A percentile compares a stretch with the other conserved stretches of the same genome.
These are phyloP conservation scores for Oryzias woworae DNA, from an alignment of 2,113 vertebrate genomes.

Conservation along the genomic window DNA sequence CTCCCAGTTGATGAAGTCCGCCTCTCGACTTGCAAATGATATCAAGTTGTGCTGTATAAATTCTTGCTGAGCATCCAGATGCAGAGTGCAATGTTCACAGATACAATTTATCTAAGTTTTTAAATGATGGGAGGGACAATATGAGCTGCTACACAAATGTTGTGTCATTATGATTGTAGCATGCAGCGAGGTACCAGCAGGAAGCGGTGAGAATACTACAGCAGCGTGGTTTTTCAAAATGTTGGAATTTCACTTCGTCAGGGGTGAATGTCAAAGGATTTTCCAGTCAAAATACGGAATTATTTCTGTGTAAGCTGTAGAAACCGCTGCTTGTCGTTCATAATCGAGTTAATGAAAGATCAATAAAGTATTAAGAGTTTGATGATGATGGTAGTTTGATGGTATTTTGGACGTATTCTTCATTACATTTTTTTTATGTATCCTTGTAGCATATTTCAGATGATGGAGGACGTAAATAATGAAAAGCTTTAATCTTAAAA, in stretches of 20 bases:
- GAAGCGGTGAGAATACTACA: slow-evolving; percentile 50
- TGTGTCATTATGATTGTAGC: slow-evolving; percentile 46
- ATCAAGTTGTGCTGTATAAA: slow-evolving; percentile 29
- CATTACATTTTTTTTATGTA: too few relatives aligned
- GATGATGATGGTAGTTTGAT: neutral
- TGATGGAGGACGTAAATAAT: too few relatives aligned
- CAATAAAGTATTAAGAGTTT: neutral
- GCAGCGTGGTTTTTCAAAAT: slow-evolving; percentile 41
- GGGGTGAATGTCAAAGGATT: slow-evolving; percentile 62
- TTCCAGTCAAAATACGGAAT: slow-evolving; percentile 68
- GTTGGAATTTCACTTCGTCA: slow-evolving; percentile 20
- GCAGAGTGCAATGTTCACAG: slow-evolving; percentile 43
- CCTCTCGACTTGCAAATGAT: slow-evolving; percentile 33
- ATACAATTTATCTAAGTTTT: slow-evolving; percentile 48
- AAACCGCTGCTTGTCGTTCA: slow-evolving; percentile 24
- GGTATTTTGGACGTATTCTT: too few relatives aligned
- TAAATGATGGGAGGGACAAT: slow-evolving; percentile 27
- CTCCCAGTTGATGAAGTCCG: slow-evolving; percentile 24
- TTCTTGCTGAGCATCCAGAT: slow-evolving; percentile 27
- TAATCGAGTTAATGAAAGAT: neutral
- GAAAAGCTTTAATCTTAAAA: too few relatives aligned
- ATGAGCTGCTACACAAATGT: slow-evolving; percentile 55
- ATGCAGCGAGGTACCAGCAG: slow-evolving; percentile 36
- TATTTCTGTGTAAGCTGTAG: slow-evolving; percentile 33
- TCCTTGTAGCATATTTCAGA: too few relatives aligned